These are phyloP conservation scores for Chrysodeixis includens DNA, from an alignment of 2,888 invertebrate genomes.

Conservation along the genomic window DNA sequence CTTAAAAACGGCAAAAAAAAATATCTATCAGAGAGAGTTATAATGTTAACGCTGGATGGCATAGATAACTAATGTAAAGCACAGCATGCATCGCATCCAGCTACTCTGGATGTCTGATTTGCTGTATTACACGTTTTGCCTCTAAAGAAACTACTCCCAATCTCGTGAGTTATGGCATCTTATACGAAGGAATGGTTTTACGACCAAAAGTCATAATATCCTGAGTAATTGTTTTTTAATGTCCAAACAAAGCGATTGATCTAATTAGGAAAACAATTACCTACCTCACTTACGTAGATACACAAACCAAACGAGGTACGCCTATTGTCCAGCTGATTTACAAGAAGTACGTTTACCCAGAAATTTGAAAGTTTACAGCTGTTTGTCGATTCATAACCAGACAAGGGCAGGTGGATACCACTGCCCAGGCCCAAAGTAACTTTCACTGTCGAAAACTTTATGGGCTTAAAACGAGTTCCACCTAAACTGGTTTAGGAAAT, in stretches of 20 bases:
- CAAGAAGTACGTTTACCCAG: neutral
- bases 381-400: neutral
- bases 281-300: neutral
- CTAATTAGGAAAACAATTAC: slow-evolving; percentile 4
- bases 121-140: no score
- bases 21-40: no score
- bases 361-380: neutral
- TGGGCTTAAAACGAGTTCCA: slow-evolving; percentile 1
- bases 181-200: neutral
- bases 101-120: no score
- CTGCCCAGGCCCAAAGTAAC: neutral
- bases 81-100: no score
- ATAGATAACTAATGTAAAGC: no score
- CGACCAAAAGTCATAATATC: neutral
- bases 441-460: slow-evolving; percentile 4
- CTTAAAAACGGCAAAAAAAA: no score
- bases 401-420: neutral
- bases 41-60: no score
- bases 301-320: no score
- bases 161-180: no score
- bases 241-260: neutral
- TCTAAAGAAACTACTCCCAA: no score
- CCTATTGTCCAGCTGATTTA: no score
- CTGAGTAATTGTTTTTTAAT: neutral
- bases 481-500: slow-evolving; percentile 2